phyloP scores from a whole-genome alignment of 1,140 invertebrate species.

The Cydia amplana region DNA sequence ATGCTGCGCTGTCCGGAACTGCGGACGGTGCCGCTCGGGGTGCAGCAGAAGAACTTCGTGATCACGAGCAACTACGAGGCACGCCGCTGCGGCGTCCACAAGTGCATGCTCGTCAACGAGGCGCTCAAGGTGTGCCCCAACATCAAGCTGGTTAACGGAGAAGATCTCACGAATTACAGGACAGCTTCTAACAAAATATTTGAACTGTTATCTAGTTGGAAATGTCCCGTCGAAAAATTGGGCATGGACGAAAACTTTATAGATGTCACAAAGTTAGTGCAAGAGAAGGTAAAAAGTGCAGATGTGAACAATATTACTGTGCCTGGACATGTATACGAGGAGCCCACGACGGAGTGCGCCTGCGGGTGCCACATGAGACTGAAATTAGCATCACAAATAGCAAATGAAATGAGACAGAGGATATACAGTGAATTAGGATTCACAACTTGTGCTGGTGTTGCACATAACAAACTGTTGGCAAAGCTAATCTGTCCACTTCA shows the following conservation, averaged over 20 bases:
- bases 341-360: slow-evolving; percentile 80
- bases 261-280: slow-evolving; percentile 86
- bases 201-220: slow-evolving; percentile 83
- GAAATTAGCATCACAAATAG: slow-evolving; percentile 84
- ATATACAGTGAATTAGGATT: slow-evolving; percentile 84
- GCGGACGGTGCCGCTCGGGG: slow-evolving; percentile 83
- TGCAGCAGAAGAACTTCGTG: slow-evolving; percentile 89
- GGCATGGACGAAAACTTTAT: slow-evolving; percentile 91
- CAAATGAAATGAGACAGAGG: slow-evolving; percentile 84
- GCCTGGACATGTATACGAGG: slow-evolving; percentile 80
- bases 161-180: slow-evolving; percentile 87
- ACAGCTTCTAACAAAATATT: slow-evolving; percentile 85
- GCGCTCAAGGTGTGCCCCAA: slow-evolving; percentile 84
- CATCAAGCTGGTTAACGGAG: slow-evolving; percentile 85
- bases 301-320: slow-evolving; percentile 57
- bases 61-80: slow-evolving; percentile 91
- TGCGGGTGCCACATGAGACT: slow-evolving; percentile 86
- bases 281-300: slow-evolving; percentile 72
- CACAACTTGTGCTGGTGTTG: slow-evolving; percentile 90
- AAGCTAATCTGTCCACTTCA: slow-evolving; percentile 87
- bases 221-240: slow-evolving; percentile 85
- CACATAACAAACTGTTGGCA: slow-evolving; percentile 90
- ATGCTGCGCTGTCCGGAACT: slow-evolving; percentile 85
- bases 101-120: slow-evolving; percentile 86
- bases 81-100: slow-evolving; percentile 84